Percentiles rank a stretch among this genome's conserved stretches.
phyloP scores from a whole-genome alignment of 2,888 invertebrate genomes.

The Pterobdella sp. region DNA sequence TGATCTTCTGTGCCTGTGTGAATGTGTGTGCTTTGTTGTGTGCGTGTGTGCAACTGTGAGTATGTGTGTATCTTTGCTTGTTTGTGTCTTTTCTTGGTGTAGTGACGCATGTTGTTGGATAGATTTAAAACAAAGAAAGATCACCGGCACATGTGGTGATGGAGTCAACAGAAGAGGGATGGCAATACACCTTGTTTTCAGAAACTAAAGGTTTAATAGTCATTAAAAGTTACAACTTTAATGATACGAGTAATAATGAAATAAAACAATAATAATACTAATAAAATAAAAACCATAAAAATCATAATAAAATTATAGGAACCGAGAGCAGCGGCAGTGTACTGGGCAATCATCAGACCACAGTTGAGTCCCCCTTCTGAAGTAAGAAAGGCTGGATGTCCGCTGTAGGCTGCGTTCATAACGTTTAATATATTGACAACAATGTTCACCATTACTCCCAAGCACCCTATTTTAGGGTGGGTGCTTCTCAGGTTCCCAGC shows the following conservation, averaged over 20 bases:
- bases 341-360: constrained; percentile 64
- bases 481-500: neutral
- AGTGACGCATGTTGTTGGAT: too few relatives aligned
- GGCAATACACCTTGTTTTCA: constrained; percentile 64
- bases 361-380: constrained; percentile 63
- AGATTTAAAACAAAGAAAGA: too few relatives aligned
- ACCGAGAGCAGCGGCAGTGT: constrained; percentile 62
- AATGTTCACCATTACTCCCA: too few relatives aligned
- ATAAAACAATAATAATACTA: neutral
- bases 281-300: neutral
- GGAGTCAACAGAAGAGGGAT: constrained; percentile 63
- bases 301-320: constrained; percentile 28
- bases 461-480: too few relatives aligned
- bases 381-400: constrained; percentile 61
- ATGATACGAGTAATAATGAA: neutral
- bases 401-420: constrained; percentile 57
- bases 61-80: too few relatives aligned
- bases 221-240: neutral
- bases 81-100: too few relatives aligned
- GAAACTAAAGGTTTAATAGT: constrained; percentile 52
- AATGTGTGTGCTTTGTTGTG: too few relatives aligned
- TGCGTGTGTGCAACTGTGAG: too few relatives aligned
- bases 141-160: constrained; percentile 61
- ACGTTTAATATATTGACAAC: neutral
- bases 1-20: constrained; percentile 65